Evolutionary conservation across 2,888 invertebrate genomes (phyloP), one percentile per base, ranked within the genome.

Genomic region (Drosophila paranaensis): DNA sequence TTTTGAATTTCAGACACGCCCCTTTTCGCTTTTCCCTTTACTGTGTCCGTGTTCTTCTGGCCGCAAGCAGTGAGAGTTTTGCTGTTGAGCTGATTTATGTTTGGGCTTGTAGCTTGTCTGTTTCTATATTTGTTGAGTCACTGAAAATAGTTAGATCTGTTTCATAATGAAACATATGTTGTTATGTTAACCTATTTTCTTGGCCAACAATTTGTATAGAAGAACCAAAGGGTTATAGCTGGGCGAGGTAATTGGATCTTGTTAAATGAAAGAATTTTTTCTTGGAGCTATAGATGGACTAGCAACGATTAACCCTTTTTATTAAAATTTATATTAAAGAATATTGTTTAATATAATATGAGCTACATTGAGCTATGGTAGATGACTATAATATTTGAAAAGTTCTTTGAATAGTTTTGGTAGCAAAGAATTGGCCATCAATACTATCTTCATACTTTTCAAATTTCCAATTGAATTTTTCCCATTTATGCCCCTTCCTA

Each of bases 11-110:
- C 35, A 39, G 25, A 6, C 16, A 40, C 54, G 40, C 40, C 40
- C 16, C 46, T 65, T 20, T 40, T 42, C 54, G 33, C 57, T 50
- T 35, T 40, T 42, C 54, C 40, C 57, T 50, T 35, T 25, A 20
- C n/a, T 20, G 13, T 11, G 13, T 27, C 6, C n/a, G n/a, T 27
- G 20, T 46, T 42, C 20, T 53, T 25, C 20, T 46, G 33, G 2
- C 35, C 46, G 46, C 8, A n/a, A 37, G 11, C 8, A 42, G 16
- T 54, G 27, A 54, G 40, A 60, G 16, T 53, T 56, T 60, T 11
- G 46, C 39, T 11, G 40, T 56, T 60, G 27, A 45, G 25, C 9
- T 30, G 43, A 73, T 27, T 50, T 55, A 11, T 8, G 20, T 20
- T 33, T 27, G n/a, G n/a, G n/a, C n/a, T n/a, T n/a, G n/a, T n/a